Percentiles rank a stretch among this genome's conserved stretches.
phyloP scores from a whole-genome alignment of 2,888 invertebrate species.

The Busseola fusca region DNA sequence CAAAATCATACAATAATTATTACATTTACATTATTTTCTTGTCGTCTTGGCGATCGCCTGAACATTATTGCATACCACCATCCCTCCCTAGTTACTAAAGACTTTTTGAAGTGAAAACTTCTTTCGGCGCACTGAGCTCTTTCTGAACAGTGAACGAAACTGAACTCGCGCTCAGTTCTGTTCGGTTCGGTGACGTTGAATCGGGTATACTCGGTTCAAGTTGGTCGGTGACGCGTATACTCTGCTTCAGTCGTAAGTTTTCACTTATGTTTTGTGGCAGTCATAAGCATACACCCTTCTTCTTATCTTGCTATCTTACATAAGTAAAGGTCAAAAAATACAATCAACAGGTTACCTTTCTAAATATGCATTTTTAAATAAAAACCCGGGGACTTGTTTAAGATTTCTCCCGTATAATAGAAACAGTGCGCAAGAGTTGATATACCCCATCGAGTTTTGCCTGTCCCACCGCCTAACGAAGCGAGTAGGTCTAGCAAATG shows the following conservation, averaged over 20 bases:
- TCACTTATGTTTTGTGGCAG: neutral
- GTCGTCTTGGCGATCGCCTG: conserved; percentile 10
- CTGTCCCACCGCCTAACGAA: neutral
- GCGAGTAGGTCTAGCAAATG: neutral
- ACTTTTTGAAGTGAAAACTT: neutral
- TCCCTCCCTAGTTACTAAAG: neutral
- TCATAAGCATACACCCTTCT: neutral
- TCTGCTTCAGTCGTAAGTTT: neutral
- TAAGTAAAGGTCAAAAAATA: neutral
- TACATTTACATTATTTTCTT: conserved; percentile 45
- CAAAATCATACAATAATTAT: conserved; percentile 54
- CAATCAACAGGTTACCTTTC: neutral
- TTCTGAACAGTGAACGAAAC: no score
- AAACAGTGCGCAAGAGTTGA: neutral
- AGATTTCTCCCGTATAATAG: neutral
- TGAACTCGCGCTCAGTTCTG: no score
- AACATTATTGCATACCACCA: conserved; percentile 10
- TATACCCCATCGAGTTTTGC: neutral
- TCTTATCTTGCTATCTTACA: neutral
- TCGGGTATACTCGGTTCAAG: no score
- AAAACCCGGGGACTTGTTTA: neutral
- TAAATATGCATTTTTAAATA: neutral
- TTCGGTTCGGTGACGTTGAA: no score
- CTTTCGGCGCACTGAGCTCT: neutral
- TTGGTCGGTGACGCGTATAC: neutral